Conservation (phyloP, 2,888 invertebrate genomes). For the Mythimna pallens region DNA sequence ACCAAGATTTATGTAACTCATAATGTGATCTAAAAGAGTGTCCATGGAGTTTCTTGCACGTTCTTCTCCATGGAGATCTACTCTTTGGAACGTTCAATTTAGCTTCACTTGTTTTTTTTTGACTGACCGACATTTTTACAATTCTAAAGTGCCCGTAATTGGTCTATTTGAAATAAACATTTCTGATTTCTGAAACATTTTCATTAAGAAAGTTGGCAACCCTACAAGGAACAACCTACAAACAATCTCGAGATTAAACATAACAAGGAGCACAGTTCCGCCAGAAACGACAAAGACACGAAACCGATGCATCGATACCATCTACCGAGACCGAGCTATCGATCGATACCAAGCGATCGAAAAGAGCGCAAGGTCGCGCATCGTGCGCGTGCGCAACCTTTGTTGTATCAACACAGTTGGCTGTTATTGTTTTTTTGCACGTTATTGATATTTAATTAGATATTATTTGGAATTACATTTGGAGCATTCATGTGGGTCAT, state of each 20-base stretch:
- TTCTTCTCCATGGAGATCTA: too few relatives aligned
- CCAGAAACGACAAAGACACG: slow-evolving; percentile 54
- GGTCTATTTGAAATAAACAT: too few relatives aligned
- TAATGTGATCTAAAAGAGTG: too few relatives aligned
- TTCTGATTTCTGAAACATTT: not conserved
- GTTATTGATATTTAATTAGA: slow-evolving; percentile 63
- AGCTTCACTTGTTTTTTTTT: too few relatives aligned
- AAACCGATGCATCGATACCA: slow-evolving; percentile 60
- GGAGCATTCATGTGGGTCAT: slow-evolving; percentile 56
- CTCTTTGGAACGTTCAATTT: too few relatives aligned
- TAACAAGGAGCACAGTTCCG: slow-evolving; percentile 55
- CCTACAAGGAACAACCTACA: slow-evolving; percentile 40
- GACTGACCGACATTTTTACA: too few relatives aligned
- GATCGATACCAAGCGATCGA: slow-evolving; percentile 59
- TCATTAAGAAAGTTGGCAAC: slow-evolving; percentile 30
- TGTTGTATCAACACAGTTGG: slow-evolving; percentile 72
- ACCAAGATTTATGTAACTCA: too few relatives aligned
- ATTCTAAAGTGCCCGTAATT: too few relatives aligned
- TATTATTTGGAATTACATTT: slow-evolving; percentile 55
- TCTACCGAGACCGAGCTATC: slow-evolving; percentile 51
- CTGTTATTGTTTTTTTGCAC: slow-evolving; percentile 63
- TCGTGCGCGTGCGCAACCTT: slow-evolving; percentile 73
- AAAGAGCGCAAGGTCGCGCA: slow-evolving; percentile 82
- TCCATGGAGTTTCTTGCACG: too few relatives aligned
- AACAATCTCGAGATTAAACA: slow-evolving; percentile 43